phyloP scores from a whole-genome alignment of 1,140 invertebrate genomes.

The Psilanteris sp. region DNA sequence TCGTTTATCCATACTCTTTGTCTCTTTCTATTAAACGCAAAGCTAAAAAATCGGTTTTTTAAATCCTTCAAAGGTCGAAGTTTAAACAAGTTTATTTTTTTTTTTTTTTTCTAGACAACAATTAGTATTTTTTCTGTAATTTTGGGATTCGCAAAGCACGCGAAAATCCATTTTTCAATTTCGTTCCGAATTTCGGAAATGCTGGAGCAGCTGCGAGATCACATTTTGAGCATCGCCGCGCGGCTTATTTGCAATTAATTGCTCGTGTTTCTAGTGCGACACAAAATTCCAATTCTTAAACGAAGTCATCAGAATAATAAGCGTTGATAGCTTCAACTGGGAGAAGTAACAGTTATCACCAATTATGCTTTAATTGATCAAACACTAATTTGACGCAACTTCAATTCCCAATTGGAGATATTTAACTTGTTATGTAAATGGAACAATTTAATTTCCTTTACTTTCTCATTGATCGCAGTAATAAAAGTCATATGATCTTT shows the following conservation, averaged over 20 bases:
- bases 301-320: conserved; percentile 57
- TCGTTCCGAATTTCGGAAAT: too few species aligned
- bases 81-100: too few species aligned
- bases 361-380: conserved; percentile 55
- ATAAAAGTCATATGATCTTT: not conserved
- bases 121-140: too few species aligned
- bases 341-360: conserved; percentile 48
- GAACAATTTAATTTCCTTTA: conserved; percentile 44
- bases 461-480: conserved; percentile 1
- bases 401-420: conserved; percentile 45
- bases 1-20: too few species aligned
- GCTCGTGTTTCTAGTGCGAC: conserved; percentile 23
- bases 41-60: too few species aligned
- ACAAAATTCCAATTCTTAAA: conserved; percentile 57
- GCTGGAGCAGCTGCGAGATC: too few species aligned
- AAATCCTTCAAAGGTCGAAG: too few species aligned
- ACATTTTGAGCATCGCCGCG: too few species aligned
- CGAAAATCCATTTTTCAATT: too few species aligned
- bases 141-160: too few species aligned
- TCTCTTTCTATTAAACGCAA: too few species aligned
- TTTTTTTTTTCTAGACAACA: too few species aligned
- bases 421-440: conserved; percentile 50
- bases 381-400: conserved; percentile 51
- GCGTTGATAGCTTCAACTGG: conserved; percentile 50
- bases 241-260: conserved; percentile 15